Evolutionary conservation across 2,888 invertebrate species (phyloP).

Genomic region (Nematopogon swammerdamellus): DNA sequence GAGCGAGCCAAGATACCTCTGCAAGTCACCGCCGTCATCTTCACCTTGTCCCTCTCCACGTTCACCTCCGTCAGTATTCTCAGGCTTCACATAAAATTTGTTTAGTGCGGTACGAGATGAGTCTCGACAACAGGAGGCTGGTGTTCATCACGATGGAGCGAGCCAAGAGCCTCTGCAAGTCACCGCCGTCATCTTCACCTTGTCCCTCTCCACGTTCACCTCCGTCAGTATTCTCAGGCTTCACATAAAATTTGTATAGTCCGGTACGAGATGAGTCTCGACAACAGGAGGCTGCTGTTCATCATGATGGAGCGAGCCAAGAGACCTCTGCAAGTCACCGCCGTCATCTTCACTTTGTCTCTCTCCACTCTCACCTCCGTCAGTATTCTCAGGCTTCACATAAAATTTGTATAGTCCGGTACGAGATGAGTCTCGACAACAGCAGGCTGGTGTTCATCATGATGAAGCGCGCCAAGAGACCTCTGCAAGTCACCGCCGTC

Average conservation of each 20-base stretch:
- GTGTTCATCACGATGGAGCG: slow-evolving; percentile 22
- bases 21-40: slow-evolving; percentile 21
- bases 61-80: slow-evolving; percentile 18
- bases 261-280: too few species aligned
- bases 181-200: slow-evolving; percentile 20
- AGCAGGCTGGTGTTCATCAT: slow-evolving; percentile 19
- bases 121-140: slow-evolving; percentile 17
- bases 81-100: too few species aligned
- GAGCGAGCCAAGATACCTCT: slow-evolving; percentile 18
- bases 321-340: slow-evolving; percentile 19
- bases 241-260: background rate
- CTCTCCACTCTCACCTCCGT: slow-evolving; percentile 18
- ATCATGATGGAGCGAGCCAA: slow-evolving; percentile 22
- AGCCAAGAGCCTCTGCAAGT: slow-evolving; percentile 18
- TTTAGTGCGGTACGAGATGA: too few species aligned
- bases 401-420: too few species aligned
- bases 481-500: slow-evolving; percentile 20
- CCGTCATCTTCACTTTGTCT: slow-evolving; percentile 22
- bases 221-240: too few species aligned
- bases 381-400: too few species aligned
- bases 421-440: slow-evolving; percentile 11
- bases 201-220: slow-evolving; percentile 22
- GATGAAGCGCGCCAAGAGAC: slow-evolving; percentile 20
- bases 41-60: slow-evolving; percentile 21
- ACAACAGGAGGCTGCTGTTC: slow-evolving; percentile 18